Conservation (phyloP, 2,888 invertebrate species). For the Lasioglossum villosulum region DNA sequence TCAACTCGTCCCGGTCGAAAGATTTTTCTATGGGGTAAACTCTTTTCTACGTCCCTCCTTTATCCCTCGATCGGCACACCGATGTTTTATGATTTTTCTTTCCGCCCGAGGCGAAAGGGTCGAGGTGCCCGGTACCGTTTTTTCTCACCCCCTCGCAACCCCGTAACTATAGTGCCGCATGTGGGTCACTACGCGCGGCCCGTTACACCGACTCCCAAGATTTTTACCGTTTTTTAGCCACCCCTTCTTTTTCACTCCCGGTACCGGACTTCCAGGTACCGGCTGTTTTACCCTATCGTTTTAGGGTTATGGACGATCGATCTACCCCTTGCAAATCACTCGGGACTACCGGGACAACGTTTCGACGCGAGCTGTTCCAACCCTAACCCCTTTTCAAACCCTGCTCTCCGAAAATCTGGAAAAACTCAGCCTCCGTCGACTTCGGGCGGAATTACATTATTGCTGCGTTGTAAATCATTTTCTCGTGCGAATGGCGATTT, state of each 20-base stretch:
- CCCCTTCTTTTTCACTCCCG: neutral
- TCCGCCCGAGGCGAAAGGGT: slow-evolving; percentile 13
- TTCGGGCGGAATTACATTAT: neutral
- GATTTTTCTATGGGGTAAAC: neutral
- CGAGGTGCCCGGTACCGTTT: slow-evolving; percentile 46
- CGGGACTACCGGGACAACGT: slow-evolving; percentile 9
- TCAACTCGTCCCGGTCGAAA: slow-evolving; percentile 74
- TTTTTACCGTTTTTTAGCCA: slow-evolving; percentile 63
- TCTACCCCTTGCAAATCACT: slow-evolving; percentile 53
- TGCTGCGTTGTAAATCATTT: neutral
- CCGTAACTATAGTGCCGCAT: slow-evolving; percentile 40
- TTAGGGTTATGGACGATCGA: slow-evolving; percentile 52
- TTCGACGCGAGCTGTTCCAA: neutral
- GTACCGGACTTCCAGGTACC: slow-evolving; percentile 42
- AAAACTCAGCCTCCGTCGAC: neutral
- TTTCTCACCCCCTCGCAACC: slow-evolving; percentile 6
- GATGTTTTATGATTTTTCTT: slow-evolving; percentile 70
- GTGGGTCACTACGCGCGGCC: slow-evolving; percentile 57
- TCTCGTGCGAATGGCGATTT: neutral
- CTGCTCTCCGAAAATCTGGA: neutral
- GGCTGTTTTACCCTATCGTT: slow-evolving; percentile 43
- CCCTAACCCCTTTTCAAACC: neutral
- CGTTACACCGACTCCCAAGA: slow-evolving; percentile 54
- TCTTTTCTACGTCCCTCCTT: neutral
- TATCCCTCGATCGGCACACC: neutral